These are phyloP conservation scores for Capitella teleta DNA, from an alignment of 1,140 invertebrate genomes.

Conservation along the genomic window DNA sequence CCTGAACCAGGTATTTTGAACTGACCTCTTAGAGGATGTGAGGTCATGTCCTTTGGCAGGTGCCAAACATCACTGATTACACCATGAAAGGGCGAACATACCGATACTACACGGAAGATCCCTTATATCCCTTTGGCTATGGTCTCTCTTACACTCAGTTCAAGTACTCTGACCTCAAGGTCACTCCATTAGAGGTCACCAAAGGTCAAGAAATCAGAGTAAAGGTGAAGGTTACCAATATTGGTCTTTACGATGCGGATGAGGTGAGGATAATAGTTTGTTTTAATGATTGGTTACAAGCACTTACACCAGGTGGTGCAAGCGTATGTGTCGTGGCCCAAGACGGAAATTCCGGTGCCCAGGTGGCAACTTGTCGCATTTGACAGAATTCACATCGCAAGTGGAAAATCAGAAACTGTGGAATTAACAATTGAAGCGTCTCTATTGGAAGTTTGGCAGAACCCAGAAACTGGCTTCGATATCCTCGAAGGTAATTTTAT, in stretches of 20 bases:
- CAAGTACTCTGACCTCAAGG: neutral
- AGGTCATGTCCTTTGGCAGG: neutral
- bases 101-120: neutral
- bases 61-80: neutral
- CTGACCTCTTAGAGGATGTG: neutral
- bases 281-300: too few relatives aligned
- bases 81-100: neutral
- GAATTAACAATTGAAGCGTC: slow-evolving; percentile 1
- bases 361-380: slow-evolving; percentile 12
- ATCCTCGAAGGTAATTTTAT: neutral
- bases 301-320: slow-evolving; percentile 18
- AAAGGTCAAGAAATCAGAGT: neutral
- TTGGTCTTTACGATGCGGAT: neutral
- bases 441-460: slow-evolving; percentile 9
- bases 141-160: slow-evolving; percentile 3
- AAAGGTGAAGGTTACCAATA: neutral
- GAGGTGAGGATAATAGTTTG: too few relatives aligned
- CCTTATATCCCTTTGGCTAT: slow-evolving; percentile 2
- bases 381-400: neutral
- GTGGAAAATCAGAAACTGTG: neutral
- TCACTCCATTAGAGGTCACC: neutral
- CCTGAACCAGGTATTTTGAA: neutral
- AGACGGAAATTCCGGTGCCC: slow-evolving; percentile 10
- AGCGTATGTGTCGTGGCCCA: slow-evolving; percentile 15
- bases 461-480: slow-evolving; percentile 1